Evolutionary conservation across 1,140 invertebrate genomes (phyloP), one percentile per base, ranked within the genome.

Genomic region (Euura lappo): DNA sequence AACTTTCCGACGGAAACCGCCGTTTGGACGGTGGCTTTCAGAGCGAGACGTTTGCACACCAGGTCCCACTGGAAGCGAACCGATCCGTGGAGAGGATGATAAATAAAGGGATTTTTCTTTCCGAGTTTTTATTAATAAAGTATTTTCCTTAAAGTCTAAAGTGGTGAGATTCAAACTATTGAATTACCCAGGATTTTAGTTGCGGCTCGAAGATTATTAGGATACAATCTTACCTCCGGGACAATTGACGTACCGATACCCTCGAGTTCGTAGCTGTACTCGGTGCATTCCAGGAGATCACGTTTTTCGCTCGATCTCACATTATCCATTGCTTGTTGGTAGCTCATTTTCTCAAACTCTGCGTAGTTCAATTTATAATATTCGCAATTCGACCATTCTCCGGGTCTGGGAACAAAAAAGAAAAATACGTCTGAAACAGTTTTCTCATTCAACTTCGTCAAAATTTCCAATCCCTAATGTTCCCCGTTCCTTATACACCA

Each of bases 1-100:
- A 89, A 88, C 76, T 89, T 89, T 10, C 88, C 88, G 47, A 88
- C 47, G n/a, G 88, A 87, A 7, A 89, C 77, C 44, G 82, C 77
- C 4, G 86, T 82, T 80, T 89, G 88, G 4, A 87, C 83, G 10
- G 82, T 87, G 1, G 88, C 88, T 2, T 83, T 77, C 42, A 86
- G 79, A 45, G 84, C 77, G 45, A 79, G 78, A 28, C 80, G 72
- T 44, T 87, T 83, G 76, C 88, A 89, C 51, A 88, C 87, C 42
- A 89, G 79, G 73, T 89, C 84, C 88, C 88, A 89, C 83, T 85
- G 70, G 73, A 83, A 82, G 45, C 6, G 51, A 60, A 60, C 10
- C 51, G 3, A 6, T n/a, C 51, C 51, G 51, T 60, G 51, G 51
- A 60, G 13, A 60, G 51, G 51, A n/a, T 60, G 51, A n/a, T 60